phyloP scores from a whole-genome alignment of 2,113 vertebrate species.

The Marmota monax region DNA sequence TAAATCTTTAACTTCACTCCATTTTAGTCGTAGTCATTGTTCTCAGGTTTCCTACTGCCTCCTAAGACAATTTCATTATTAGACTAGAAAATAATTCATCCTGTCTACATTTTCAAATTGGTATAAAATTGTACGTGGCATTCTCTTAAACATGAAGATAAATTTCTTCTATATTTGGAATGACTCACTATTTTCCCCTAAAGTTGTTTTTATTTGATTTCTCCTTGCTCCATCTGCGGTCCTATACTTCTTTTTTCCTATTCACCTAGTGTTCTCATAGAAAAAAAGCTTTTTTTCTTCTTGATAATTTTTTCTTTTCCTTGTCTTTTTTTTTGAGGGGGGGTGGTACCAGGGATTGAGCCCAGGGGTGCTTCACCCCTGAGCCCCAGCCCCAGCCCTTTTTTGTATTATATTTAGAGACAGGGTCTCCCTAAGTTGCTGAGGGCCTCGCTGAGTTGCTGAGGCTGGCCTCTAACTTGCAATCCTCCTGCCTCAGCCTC shows the following conservation, averaged over 20 bases:
- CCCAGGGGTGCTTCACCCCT: too few species aligned
- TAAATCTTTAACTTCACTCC: neutral
- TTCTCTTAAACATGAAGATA: neutral
- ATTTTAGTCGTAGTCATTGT: neutral
- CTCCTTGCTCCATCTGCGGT: neutral
- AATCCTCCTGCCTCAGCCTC: too few species aligned
- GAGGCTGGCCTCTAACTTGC: too few species aligned
- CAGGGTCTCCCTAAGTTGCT: too few species aligned
- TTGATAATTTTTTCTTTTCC: neutral
- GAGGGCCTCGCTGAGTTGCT: too few species aligned
- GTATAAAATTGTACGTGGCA: neutral
- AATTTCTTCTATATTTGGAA: neutral
- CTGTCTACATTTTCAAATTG: neutral
- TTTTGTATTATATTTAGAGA: too few species aligned
- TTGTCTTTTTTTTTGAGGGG: neutral
- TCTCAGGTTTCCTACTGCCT: neutral
- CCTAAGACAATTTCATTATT: constrained; percentile 7
- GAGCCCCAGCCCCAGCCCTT: too few species aligned
- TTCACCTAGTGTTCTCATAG: neutral
- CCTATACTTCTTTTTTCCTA: neutral
- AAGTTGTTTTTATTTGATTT: constrained; percentile 10
- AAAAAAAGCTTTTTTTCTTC: neutral
- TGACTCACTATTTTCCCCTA: neutral
- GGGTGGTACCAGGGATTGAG: too few species aligned
- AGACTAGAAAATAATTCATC: constrained; percentile 1